phyloP scores from a whole-genome alignment of 2,888 invertebrate genomes.

The Ectropis crepuscularia region DNA sequence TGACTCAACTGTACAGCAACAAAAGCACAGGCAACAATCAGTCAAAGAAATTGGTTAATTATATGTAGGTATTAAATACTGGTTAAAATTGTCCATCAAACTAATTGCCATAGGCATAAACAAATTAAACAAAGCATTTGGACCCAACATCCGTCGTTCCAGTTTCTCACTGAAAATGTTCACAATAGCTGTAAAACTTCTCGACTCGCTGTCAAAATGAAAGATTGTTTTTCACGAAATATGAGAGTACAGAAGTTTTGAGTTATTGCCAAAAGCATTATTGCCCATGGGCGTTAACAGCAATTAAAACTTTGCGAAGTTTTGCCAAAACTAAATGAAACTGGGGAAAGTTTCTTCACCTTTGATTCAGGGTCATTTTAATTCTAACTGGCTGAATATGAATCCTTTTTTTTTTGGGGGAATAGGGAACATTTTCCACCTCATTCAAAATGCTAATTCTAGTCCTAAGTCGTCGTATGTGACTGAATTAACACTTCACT shows the following conservation, averaged over 20 bases:
- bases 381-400: slow-evolving; percentile 3
- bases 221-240: slow-evolving; percentile 44
- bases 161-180: slow-evolving; percentile 17
- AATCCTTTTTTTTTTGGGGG: too few species aligned
- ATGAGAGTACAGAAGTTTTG: slow-evolving; percentile 46
- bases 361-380: slow-evolving; percentile 21
- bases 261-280: slow-evolving; percentile 55
- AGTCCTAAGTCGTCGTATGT: too few species aligned
- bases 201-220: slow-evolving; percentile 41
- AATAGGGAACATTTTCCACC: too few species aligned
- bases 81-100: neutral
- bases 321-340: slow-evolving; percentile 46
- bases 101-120: slow-evolving; percentile 11
- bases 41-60: too few species aligned
- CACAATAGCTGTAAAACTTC: slow-evolving; percentile 33
- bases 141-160: slow-evolving; percentile 7
- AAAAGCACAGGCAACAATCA: too few species aligned
- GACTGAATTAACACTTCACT: too few species aligned
- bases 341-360: slow-evolving; percentile 47
- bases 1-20: too few species aligned
- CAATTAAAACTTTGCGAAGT: slow-evolving; percentile 44
- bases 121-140: slow-evolving; percentile 14
- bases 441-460: too few species aligned
- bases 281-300: slow-evolving; percentile 41
- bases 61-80: neutral